Evolutionary conservation across 2,797 vertebrate genomes (phyloP).

Genomic region (Falco columbarius): DNA sequence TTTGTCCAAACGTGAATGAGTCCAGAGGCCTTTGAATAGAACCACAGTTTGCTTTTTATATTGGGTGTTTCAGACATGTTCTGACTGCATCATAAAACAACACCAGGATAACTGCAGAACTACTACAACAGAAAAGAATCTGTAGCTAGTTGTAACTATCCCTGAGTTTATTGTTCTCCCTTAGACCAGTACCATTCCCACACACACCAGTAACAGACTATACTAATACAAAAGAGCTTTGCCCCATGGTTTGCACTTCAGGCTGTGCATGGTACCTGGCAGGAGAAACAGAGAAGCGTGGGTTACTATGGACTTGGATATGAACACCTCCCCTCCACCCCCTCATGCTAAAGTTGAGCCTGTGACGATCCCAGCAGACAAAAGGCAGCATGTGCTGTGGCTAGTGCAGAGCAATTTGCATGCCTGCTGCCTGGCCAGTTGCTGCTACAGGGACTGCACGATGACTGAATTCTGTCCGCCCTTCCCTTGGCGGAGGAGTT

Average conservation of each 20-base stretch:
- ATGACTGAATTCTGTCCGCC: not conserved
- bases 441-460: not conserved
- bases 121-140: not conserved
- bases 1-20: constrained; percentile 35
- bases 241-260: not conserved
- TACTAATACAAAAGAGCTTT: not conserved
- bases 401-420: not conserved
- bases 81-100: not conserved
- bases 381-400: not conserved
- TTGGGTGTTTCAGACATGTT: constrained; percentile 26
- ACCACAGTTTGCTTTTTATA: not conserved
- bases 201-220: not conserved
- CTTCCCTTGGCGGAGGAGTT: constrained; percentile 1
- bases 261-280: not conserved
- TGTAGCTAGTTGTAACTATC: not conserved
- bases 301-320: not conserved
- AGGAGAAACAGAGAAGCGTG: not conserved
- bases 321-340: not conserved
- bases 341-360: not conserved
- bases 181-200: not conserved
- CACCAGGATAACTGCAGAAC: not conserved
- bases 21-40: not conserved
- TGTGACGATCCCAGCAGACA: not conserved
- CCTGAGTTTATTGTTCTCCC: not conserved
- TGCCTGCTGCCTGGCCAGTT: not conserved